phyloP scores from a whole-genome alignment of 2,888 invertebrate genomes.

The Drosophila rubida region DNA sequence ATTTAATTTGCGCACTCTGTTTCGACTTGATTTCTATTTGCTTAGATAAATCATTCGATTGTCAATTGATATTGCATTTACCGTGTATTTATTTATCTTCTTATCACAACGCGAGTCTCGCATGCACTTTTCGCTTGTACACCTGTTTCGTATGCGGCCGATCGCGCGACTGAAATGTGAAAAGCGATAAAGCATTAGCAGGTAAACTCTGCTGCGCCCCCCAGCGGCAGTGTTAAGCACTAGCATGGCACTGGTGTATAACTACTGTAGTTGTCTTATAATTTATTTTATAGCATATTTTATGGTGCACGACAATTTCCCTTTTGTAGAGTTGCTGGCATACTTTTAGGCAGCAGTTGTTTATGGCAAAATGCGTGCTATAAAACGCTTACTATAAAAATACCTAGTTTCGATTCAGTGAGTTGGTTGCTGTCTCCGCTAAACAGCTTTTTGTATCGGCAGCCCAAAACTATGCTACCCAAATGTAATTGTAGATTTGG shows the following conservation, averaged over 20 bases:
- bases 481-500: neutral
- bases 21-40: neutral
- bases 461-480: slow-evolving; percentile 7
- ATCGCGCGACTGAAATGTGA: slow-evolving; percentile 62
- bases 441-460: neutral
- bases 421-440: neutral
- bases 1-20: slow-evolving; percentile 33
- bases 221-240: neutral
- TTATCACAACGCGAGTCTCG: slow-evolving; percentile 41
- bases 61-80: slow-evolving; percentile 35
- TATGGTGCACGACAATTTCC: neutral
- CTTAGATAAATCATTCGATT: slow-evolving; percentile 9
- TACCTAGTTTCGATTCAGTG: slow-evolving; percentile 11
- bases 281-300: slow-evolving; percentile 26
- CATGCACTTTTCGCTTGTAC: slow-evolving; percentile 31
- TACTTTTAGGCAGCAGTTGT: slow-evolving; percentile 1
- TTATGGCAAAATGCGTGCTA: neutral
- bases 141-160: slow-evolving; percentile 61
- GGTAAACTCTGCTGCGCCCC: slow-evolving; percentile 12
- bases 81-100: slow-evolving; percentile 38
- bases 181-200: slow-evolving; percentile 18
- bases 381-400: neutral
- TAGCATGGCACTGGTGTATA: neutral
- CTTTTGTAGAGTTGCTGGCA: slow-evolving; percentile 34
- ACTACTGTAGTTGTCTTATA: neutral